phyloP scores from a whole-genome alignment of 2,113 vertebrate species.

The Tetrax tetrax region DNA sequence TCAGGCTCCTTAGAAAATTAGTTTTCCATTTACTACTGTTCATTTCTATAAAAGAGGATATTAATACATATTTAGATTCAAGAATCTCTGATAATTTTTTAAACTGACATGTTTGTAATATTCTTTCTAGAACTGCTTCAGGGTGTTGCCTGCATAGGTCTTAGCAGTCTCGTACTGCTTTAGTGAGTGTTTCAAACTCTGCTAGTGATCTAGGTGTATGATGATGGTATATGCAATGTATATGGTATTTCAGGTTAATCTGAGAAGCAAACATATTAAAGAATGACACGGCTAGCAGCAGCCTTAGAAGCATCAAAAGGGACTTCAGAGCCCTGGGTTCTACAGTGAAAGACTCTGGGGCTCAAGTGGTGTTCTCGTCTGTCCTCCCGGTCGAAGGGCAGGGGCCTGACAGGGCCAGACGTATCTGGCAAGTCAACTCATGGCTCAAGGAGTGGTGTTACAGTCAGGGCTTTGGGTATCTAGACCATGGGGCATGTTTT shows the following conservation, averaged over 20 bases:
- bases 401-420: too few relatives aligned
- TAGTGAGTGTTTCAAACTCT: background rate
- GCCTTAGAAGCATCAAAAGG: too few relatives aligned
- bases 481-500: too few relatives aligned
- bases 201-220: background rate
- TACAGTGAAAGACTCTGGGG: too few relatives aligned
- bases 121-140: background rate
- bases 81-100: background rate
- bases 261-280: background rate
- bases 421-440: too few relatives aligned
- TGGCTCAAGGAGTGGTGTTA: too few relatives aligned
- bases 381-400: too few relatives aligned
- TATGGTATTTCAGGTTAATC: background rate
- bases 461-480: too few relatives aligned
- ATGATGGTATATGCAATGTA: accelerated
- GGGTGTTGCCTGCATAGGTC: background rate
- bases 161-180: background rate
- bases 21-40: background rate
- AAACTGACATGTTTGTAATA: background rate
- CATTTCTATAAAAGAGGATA: background rate
- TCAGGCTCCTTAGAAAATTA: background rate
- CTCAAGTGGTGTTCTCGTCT: too few relatives aligned
- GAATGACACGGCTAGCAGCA: too few relatives aligned
- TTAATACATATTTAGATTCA: background rate
- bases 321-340: too few relatives aligned